phyloP scores from a whole-genome alignment of 2,113 vertebrate species.

The Machaerirhynchus nigripectus region DNA sequence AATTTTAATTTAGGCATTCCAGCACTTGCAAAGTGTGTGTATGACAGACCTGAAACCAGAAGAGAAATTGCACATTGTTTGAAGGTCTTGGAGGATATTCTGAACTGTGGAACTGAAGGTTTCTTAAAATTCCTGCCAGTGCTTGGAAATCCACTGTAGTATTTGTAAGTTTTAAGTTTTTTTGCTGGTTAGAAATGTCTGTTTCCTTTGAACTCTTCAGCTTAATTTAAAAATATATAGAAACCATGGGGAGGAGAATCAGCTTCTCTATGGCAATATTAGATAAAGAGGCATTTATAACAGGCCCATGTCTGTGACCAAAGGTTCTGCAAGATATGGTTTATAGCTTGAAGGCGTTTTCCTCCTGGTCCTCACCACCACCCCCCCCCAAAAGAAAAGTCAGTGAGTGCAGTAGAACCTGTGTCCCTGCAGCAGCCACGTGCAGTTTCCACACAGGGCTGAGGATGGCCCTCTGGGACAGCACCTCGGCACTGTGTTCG shows the following conservation, averaged over 20 bases:
- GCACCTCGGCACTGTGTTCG: not conserved
- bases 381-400: too few species aligned
- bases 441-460: not conserved
- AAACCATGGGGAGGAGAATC: not conserved
- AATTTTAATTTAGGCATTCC: not conserved
- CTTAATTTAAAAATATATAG: slow-evolving; percentile 30
- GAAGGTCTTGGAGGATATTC: not conserved
- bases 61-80: not conserved
- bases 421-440: rapidly evolving
- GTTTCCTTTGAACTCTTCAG: slow-evolving; percentile 36
- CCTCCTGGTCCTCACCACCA: not conserved
- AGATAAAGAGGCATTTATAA: slow-evolving; percentile 15
- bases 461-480: slow-evolving; percentile 40
- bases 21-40: not conserved
- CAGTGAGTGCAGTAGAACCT: not conserved
- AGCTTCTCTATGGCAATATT: slow-evolving; percentile 4
- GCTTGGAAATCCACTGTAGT: not conserved
- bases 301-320: not conserved
- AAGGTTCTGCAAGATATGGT: not conserved
- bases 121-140: not conserved
- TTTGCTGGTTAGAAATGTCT: not conserved
- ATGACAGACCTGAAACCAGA: not conserved
- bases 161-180: slow-evolving; percentile 37
- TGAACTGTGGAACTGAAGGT: not conserved
- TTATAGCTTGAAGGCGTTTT: not conserved